These are phyloP conservation scores for Microtus richardsoni DNA, from an alignment of 2,113 vertebrate species.

Conservation along the genomic window DNA sequence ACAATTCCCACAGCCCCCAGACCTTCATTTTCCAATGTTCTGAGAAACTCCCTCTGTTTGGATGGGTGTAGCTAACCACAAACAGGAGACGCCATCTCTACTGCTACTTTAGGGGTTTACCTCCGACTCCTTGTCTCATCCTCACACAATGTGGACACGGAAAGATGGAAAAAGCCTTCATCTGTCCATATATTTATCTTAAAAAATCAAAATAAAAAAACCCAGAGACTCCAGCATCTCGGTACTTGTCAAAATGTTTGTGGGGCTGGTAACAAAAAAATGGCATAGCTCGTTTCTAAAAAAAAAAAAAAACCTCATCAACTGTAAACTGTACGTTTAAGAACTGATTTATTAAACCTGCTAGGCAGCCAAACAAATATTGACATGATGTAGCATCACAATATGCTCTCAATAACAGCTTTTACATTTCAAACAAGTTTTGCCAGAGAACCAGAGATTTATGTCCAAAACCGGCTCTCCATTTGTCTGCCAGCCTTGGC, in stretches of 20 bases:
- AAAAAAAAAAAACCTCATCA: background rate
- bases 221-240: background rate
- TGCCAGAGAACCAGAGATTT: slow-evolving; percentile 66
- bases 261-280: slow-evolving; percentile 41
- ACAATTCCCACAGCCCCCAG: background rate
- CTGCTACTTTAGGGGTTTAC: background rate
- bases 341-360: slow-evolving; percentile 70
- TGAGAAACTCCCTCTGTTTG: background rate
- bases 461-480: slow-evolving; percentile 42
- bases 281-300: slow-evolving; percentile 53
- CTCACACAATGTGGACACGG: background rate
- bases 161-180: background rate
- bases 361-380: slow-evolving; percentile 76
- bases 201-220: background rate
- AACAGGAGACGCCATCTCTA: background rate
- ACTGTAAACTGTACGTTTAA: slow-evolving; percentile 61
- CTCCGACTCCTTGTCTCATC: background rate
- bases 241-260: slow-evolving; percentile 58
- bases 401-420: slow-evolving; percentile 77
- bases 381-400: slow-evolving; percentile 71
- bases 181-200: background rate
- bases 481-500: slow-evolving; percentile 56
- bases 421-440: slow-evolving; percentile 60
- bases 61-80: background rate
- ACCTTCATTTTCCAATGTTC: background rate